Conservation (phyloP, 2,113 vertebrate species). For the Mirounga angustirostris region DNA sequence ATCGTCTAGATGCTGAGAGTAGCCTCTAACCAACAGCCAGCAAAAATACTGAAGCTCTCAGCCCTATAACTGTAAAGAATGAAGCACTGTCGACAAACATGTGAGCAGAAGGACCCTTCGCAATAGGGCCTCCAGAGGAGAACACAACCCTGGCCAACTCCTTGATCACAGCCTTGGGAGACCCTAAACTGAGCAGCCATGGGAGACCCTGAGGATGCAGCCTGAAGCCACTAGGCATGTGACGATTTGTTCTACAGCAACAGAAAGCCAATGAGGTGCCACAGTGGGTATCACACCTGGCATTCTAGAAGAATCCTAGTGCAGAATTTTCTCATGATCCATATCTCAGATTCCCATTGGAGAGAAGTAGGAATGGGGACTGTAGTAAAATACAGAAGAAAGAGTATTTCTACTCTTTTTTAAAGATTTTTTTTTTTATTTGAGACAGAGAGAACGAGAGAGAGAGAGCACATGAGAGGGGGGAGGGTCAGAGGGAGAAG, state of each 20-base stretch:
- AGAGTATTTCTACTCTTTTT: not conserved
- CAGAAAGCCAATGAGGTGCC: not conserved
- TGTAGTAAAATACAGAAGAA: not conserved
- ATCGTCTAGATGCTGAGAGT: not conserved
- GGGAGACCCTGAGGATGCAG: not conserved
- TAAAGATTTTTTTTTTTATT: no score
- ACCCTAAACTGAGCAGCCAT: not conserved
- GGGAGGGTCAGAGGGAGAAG: no score
- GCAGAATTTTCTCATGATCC: not conserved
- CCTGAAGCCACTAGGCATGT: not conserved
- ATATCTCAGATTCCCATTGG: not conserved
- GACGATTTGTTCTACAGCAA: not conserved
- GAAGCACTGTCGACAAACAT: rapidly evolving
- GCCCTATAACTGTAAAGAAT: not conserved
- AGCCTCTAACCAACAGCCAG: not conserved
- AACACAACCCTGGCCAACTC: no score
- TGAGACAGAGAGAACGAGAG: no score
- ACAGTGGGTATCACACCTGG: not conserved
- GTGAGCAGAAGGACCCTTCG: not conserved
- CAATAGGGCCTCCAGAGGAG: not conserved
- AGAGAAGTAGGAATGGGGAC: not conserved
- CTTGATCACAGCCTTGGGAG: not conserved
- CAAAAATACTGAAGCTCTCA: not conserved
- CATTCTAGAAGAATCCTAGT: not conserved
- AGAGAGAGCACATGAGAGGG: no score